These are phyloP conservation scores for Corvus moneduloides DNA, from an alignment of 2,113 vertebrate species.

Conservation along the genomic window DNA sequence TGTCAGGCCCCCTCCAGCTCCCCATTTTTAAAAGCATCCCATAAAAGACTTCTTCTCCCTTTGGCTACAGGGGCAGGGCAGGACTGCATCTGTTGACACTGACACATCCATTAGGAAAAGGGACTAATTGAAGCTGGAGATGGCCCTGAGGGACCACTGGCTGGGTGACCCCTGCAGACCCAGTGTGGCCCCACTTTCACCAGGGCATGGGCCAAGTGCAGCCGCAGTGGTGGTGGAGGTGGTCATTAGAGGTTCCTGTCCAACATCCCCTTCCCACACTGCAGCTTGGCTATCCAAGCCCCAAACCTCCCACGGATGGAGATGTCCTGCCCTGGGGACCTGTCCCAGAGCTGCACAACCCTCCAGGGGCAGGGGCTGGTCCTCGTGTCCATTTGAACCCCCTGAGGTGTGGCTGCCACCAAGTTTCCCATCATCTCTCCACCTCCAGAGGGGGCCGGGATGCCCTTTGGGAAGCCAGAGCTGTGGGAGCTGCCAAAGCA, in stretches of 20 bases:
- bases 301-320: rapidly evolving
- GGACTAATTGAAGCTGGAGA: not conserved
- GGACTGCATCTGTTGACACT: not conserved
- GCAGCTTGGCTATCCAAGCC: rapidly evolving
- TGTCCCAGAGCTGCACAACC: not conserved
- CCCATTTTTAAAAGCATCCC: not conserved
- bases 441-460: not conserved
- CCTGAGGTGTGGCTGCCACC: not conserved
- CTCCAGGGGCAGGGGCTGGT: not conserved
- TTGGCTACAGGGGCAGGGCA: not conserved
- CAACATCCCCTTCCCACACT: not conserved
- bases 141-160: not conserved
- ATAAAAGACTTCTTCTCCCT: not conserved
- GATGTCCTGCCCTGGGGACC: not conserved
- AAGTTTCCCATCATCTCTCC: not conserved
- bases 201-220: not conserved
- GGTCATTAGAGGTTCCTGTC: not conserved
- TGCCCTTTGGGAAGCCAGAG: not conserved
- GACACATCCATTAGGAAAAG: not conserved
- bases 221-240: not conserved
- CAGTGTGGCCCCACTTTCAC: not conserved
- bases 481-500: not conserved
- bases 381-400: not conserved
- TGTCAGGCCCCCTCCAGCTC: rapidly evolving
- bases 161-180: not conserved